Base-by-base conservation (phyloP, 2,113 vertebrate genomes). In the Eptatretus burgeri region DNA sequence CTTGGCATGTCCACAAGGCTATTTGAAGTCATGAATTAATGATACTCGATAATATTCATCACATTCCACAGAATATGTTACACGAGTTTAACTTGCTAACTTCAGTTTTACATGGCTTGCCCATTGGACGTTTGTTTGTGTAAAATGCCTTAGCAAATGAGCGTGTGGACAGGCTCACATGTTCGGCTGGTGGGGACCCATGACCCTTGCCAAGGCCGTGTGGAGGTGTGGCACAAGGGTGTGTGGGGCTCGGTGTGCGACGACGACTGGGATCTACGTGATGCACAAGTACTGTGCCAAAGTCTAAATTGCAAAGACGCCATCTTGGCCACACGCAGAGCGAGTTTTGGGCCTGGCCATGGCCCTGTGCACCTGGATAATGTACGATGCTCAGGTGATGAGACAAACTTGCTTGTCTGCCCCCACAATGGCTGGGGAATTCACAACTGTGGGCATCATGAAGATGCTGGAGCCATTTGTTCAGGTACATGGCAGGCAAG, bases 131-230 rank as follows among this genome's bases (percentile, higher is more conserved):
- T 41, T 41, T 41, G 27, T 41, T 41, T 41, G 27, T 41, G 27
- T 41, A 41, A 41, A 41, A 41, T 41, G 27, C 27, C 27, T 41
- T 41, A 41, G 27, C 27, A 41, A 41, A 41, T 41, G 27, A 41
- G 27, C 27, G 27, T 41, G 27, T 41, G 27, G 27, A 41, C 27
- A 41, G 27, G 27, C 27, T 41, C 27, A 41, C 27, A 41, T 41
- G 56, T 60, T n/a, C 56, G 56, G 56, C 56, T 60, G 56, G 56
- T 60, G 56, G 56, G 56, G 56, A 20, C n/a, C 56, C 20, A n/a
- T n/a, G 56, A 60, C 12, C 56, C n/a, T 19, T 60, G 56, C 56
- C 56, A 13, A 19, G 56, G 56, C 56, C 56, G 56, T 19, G 56
- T 60, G 10, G 56, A 60, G 56, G 56, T 60, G 56, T 19, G n/a